Conservation (phyloP, 1,140 invertebrate species). For the Drosophila murphyi region DNA sequence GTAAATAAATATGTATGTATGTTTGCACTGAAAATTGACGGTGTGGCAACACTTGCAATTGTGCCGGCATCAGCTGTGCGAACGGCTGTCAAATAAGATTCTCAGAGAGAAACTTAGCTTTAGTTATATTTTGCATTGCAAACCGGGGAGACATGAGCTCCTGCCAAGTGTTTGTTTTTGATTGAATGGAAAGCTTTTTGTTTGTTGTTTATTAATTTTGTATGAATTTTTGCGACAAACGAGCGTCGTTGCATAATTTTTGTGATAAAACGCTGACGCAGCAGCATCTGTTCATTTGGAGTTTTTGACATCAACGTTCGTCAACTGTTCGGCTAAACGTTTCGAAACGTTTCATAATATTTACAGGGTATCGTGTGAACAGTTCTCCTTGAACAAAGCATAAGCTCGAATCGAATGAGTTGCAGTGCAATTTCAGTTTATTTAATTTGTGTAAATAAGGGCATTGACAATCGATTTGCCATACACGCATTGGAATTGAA, state of each 20-base stretch:
- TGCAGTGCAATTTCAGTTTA: background rate
- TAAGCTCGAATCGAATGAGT: background rate
- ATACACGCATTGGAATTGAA: conserved; percentile 8
- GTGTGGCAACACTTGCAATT: conserved; percentile 9
- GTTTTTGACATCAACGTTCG: conserved; percentile 17
- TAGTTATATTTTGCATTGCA: conserved; percentile 33
- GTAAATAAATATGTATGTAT: background rate
- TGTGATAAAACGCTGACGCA: conserved; percentile 41
- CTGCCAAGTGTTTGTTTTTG: background rate
- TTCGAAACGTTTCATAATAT: conserved; percentile 24
- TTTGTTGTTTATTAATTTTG: background rate
- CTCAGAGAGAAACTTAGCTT: conserved; percentile 12
- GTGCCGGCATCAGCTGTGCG: conserved; percentile 28
- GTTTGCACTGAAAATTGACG: background rate
- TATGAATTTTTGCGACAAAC: conserved; percentile 2
- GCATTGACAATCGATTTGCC: background rate
- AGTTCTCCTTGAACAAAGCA: background rate
- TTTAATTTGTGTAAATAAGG: conserved; percentile 12
- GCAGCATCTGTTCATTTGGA: background rate
- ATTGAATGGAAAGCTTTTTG: conserved; percentile 36
- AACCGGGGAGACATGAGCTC: background rate
- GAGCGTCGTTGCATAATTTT: background rate
- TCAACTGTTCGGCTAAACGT: conserved; percentile 24
- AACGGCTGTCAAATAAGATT: conserved; percentile 21
- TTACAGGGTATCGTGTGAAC: background rate